These are phyloP conservation scores for Chiridota heheva DNA, from an alignment of 35 echinoderm and acorn worm species.

Conservation along the genomic window DNA sequence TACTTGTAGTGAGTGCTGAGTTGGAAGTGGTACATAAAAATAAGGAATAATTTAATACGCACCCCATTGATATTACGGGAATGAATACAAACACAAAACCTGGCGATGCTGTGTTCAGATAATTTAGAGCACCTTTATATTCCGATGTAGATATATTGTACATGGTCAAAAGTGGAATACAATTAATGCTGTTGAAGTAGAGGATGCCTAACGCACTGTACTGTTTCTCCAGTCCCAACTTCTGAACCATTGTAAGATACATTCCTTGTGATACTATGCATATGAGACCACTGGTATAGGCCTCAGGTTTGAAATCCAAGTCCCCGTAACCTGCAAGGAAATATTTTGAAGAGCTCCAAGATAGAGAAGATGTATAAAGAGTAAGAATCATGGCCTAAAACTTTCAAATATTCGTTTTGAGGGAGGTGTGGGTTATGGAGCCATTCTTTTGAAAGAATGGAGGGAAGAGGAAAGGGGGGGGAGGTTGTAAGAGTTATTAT, in stretches of 20 bases:
- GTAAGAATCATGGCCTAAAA: no score
- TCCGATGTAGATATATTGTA: slow-evolving; percentile 44
- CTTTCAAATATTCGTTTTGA: no score
- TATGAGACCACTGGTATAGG: slow-evolving; percentile 66
- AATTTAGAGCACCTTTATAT: neutral
- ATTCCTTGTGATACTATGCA: slow-evolving; percentile 79
- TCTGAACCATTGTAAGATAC: slow-evolving; percentile 73
- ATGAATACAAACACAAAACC: slow-evolving; percentile 39
- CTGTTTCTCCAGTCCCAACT: slow-evolving; percentile 52
- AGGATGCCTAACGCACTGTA: slow-evolving; percentile 52
- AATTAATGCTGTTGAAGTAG: slow-evolving; percentile 84
- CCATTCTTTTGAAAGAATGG: no score
- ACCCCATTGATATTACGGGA: slow-evolving; percentile 53
- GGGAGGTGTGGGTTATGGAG: no score
- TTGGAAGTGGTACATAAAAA: slow-evolving; percentile 88
- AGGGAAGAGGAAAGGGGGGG: no score
- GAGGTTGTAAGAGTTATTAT: no score
- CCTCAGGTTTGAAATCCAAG: slow-evolving; percentile 61
- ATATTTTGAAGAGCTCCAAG: neutral
- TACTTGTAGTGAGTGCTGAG: slow-evolving; percentile 85
- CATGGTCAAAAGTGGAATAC: slow-evolving; percentile 57
- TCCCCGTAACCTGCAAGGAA: slow-evolving; percentile 71
- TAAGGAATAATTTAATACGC: slow-evolving; percentile 80
- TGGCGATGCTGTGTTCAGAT: neutral
- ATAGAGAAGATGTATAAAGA: neutral